phyloP scores from a whole-genome alignment of 2,113 vertebrate species.

The Apistogramma diplotaenia region DNA sequence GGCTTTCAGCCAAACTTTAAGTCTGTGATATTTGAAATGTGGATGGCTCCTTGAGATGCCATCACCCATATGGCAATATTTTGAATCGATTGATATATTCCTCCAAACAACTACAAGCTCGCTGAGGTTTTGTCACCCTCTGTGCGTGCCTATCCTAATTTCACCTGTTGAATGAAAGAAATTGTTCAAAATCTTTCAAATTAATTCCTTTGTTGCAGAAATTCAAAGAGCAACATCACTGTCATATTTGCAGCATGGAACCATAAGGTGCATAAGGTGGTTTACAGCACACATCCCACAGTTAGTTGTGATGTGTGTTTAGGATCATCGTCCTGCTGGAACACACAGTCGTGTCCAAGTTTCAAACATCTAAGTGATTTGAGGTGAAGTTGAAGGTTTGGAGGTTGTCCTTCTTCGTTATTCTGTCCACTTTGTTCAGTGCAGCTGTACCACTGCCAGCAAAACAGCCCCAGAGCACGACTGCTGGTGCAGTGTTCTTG shows the following conservation, averaged over 20 bases:
- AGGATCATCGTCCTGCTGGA: not conserved
- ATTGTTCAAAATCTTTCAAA: not conserved
- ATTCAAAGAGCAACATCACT: not conserved
- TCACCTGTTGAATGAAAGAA: not conserved
- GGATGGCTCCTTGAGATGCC: not conserved
- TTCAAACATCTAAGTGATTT: not conserved
- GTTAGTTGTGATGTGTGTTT: not conserved
- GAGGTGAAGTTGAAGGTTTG: not conserved
- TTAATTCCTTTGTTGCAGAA: not conserved
- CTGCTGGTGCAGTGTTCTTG: not conserved
- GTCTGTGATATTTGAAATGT: not conserved
- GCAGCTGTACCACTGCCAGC: not conserved
- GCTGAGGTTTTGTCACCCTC: not conserved
- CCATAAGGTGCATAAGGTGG: fast-evolving
- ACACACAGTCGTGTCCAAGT: not conserved
- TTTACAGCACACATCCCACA: no score
- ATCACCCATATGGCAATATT: not conserved
- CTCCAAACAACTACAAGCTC: not conserved
- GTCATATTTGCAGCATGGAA: not conserved
- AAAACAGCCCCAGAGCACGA: not conserved
- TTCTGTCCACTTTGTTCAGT: not conserved
- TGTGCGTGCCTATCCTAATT: not conserved
- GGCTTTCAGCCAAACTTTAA: not conserved
- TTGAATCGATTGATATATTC: not conserved
- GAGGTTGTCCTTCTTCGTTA: not conserved